These are phyloP conservation scores for Amazona guildingii DNA, from an alignment of 2,113 vertebrate species.

Conservation along the genomic window DNA sequence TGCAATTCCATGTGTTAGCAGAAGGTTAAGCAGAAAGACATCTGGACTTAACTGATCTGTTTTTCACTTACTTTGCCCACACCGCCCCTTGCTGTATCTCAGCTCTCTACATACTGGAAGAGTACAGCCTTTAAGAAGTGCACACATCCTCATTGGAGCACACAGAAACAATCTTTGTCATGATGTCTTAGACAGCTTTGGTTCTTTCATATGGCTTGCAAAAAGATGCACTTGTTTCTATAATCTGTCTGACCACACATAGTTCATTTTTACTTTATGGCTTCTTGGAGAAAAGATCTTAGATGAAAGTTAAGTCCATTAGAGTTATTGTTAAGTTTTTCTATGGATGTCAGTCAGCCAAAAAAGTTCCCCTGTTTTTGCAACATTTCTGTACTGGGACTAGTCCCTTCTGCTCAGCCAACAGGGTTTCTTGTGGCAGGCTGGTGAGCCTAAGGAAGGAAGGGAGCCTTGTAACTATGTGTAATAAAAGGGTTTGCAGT, in stretches of 20 bases:
- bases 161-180: not conserved
- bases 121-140: not conserved
- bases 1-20: not conserved
- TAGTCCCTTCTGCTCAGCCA: not conserved
- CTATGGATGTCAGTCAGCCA: not conserved
- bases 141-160: not conserved
- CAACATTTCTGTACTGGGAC: not conserved
- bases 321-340: not conserved
- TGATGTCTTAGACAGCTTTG: not conserved
- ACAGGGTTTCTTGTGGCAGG: not conserved
- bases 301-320: not conserved
- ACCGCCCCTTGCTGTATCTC: not conserved
- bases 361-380: not conserved
- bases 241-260: not conserved
- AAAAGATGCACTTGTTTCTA: not conserved
- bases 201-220: not conserved
- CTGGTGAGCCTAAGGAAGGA: not conserved
- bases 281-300: not conserved
- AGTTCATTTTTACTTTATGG: not conserved
- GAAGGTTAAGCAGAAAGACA: not conserved
- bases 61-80: not conserved
- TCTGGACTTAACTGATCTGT: not conserved
- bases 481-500: not conserved
- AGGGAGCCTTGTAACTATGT: not conserved
- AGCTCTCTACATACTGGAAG: not conserved